These are phyloP conservation scores for western clawed frog (Xenopus tropicalis) DNA, from an alignment of 2,113 vertebrate species.

Conservation along the genomic window DNA sequence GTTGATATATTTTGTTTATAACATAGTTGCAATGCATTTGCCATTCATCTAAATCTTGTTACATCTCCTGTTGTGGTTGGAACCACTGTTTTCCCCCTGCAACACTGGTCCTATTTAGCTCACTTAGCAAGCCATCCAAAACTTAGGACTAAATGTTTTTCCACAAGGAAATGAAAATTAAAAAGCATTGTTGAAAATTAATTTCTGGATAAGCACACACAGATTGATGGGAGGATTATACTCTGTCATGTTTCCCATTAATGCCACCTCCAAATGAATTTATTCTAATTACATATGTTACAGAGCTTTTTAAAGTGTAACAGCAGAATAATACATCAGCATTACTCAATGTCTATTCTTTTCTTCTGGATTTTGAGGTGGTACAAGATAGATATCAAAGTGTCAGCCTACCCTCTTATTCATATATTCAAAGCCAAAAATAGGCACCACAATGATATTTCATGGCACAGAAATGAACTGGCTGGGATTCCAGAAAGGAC, in stretches of 20 bases:
- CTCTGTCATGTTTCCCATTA: slow-evolving; percentile 1
- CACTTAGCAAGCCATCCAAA: slow-evolving; percentile 14
- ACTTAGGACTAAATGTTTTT: slow-evolving; percentile 16
- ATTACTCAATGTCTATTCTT: slow-evolving; percentile 2
- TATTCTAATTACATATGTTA: not conserved
- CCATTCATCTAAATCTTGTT: slow-evolving; percentile 31
- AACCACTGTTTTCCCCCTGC: not conserved
- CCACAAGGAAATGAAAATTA: slow-evolving; percentile 38
- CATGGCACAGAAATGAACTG: slow-evolving; percentile 27
- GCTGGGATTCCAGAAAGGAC: slow-evolving; percentile 32
- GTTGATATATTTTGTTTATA: no score
- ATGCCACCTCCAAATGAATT: not conserved
- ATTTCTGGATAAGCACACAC: slow-evolving; percentile 1
- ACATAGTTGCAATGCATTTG: slow-evolving; percentile 2
- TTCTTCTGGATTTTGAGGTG: slow-evolving; percentile 31
- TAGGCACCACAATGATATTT: slow-evolving; percentile 17
- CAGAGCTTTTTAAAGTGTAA: not conserved
- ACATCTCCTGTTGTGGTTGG: slow-evolving; percentile 6
- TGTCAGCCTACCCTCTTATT: slow-evolving; percentile 33
- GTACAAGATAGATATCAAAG: not conserved
- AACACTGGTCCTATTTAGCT: slow-evolving; percentile 16
- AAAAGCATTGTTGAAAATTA: slow-evolving; percentile 13
- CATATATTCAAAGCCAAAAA: slow-evolving; percentile 27
- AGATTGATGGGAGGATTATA: slow-evolving; percentile 10
- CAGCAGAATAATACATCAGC: slow-evolving; percentile 1